Conservation (phyloP, 2,888 invertebrate species). For the Ashinkailepas kermadecensis region DNA sequence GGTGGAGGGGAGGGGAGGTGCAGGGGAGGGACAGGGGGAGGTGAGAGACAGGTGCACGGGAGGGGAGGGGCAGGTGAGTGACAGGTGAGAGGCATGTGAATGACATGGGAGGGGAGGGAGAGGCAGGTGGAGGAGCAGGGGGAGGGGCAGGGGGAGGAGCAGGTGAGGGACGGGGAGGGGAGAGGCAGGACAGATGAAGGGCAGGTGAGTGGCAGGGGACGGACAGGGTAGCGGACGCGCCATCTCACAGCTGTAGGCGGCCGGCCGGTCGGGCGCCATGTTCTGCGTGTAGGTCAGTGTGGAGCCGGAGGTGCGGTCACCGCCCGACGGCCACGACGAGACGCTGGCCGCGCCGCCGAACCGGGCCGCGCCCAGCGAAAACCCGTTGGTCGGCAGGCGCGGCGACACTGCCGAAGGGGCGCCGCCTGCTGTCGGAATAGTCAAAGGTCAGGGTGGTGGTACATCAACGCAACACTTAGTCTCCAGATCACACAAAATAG, state of each 20-base stretch:
- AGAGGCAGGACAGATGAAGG: too few relatives aligned
- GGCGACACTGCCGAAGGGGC: background rate
- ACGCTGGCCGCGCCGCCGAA: background rate
- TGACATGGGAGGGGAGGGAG: too few relatives aligned
- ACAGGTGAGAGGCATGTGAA: too few relatives aligned
- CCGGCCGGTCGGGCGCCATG: constrained; percentile 54
- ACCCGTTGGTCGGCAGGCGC: background rate
- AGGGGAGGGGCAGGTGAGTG: too few relatives aligned
- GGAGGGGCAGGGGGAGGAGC: too few relatives aligned
- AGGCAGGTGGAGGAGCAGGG: too few relatives aligned
- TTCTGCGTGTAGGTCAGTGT: constrained; percentile 88
- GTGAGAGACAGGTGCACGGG: too few relatives aligned
- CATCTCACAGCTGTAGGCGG: constrained; percentile 8
- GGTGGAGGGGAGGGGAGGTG: too few relatives aligned
- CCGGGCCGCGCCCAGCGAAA: background rate
- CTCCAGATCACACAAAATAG: background rate
- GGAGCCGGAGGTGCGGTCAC: constrained; percentile 39
- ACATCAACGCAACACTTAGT: background rate
- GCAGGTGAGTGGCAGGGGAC: too few relatives aligned
- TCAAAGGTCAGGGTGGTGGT: background rate
- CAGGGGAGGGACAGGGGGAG: too few relatives aligned
- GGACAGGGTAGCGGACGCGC: too few relatives aligned
- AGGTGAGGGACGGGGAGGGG: too few relatives aligned
- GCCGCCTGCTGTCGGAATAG: background rate
- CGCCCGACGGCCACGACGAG: background rate